Conservation (phyloP, 2,888 invertebrate species). For the Hymenopus coronatus region DNA sequence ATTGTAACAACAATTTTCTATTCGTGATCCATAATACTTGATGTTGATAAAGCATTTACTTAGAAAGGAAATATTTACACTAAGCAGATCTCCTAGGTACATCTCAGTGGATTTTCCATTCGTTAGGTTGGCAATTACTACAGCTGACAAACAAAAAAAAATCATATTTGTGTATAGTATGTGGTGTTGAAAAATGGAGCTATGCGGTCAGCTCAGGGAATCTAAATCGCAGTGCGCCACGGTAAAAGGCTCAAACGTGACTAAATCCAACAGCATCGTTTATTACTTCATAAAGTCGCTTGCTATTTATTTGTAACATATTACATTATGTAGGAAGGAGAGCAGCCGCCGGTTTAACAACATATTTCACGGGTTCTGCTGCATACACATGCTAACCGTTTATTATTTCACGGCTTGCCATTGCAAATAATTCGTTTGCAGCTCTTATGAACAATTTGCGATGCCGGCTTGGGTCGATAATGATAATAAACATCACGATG, state of each 20-base stretch:
- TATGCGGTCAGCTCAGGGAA: not conserved
- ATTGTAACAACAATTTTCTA: too few relatives aligned
- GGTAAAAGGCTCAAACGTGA: not conserved
- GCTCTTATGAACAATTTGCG: not conserved
- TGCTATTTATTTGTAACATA: not conserved
- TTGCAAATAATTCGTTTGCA: not conserved
- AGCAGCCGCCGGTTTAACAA: not conserved
- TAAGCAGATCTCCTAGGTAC: too few relatives aligned
- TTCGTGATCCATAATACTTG: too few relatives aligned
- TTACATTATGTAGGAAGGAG: not conserved
- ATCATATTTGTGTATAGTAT: not conserved
- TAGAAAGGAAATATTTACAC: too few relatives aligned
- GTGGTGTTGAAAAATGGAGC: not conserved
- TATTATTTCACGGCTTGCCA: not conserved
- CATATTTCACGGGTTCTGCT: not conserved
- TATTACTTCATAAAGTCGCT: not conserved
- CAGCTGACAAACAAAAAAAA: not conserved
- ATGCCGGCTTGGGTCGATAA: not conserved
- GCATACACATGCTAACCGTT: not conserved
- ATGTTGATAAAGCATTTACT: too few relatives aligned
- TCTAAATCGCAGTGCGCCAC: not conserved
- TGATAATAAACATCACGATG: not conserved
- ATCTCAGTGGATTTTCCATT: not conserved
- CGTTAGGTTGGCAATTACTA: not conserved
- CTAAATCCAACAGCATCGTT: not conserved